Conservation (phyloP, 2,888 invertebrate species). For the Meiosimyza platycephala region DNA sequence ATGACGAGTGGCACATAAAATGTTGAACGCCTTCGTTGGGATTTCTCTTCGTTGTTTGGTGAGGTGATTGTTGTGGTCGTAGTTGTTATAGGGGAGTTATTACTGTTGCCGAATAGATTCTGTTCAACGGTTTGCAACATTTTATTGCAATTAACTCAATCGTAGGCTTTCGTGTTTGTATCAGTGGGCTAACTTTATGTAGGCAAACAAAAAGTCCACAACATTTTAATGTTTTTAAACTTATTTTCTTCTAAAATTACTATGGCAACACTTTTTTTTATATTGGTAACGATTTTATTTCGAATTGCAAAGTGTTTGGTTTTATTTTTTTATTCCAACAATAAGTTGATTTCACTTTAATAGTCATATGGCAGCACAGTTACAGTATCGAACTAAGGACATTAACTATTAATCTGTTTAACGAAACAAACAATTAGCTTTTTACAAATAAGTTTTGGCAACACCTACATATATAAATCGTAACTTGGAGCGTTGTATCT, state of each 20-base stretch:
- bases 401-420: too few relatives aligned
- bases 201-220: constrained; percentile 22
- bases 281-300: not conserved
- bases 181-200: constrained; percentile 29
- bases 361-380: constrained; percentile 4
- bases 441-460: too few relatives aligned
- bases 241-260: constrained; percentile 10
- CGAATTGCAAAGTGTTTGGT: constrained; percentile 41
- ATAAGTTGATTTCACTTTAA: constrained; percentile 36
- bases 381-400: too few relatives aligned
- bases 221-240: constrained; percentile 8
- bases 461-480: too few relatives aligned
- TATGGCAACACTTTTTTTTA: constrained; percentile 38
- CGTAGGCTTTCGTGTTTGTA: constrained; percentile 1
- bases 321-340: constrained; percentile 31
- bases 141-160: constrained; percentile 40
- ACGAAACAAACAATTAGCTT: too few relatives aligned
- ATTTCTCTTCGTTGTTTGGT: constrained; percentile 66
- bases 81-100: constrained; percentile 35
- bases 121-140: constrained; percentile 57
- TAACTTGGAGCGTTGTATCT: too few relatives aligned
- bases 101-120: constrained; percentile 32
- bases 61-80: constrained; percentile 43
- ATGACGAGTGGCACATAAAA: constrained; percentile 78
- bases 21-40: constrained; percentile 75